Evolutionary conservation across 2,113 vertebrate species (phyloP).

Genomic region (Hemichromis elongatus): DNA sequence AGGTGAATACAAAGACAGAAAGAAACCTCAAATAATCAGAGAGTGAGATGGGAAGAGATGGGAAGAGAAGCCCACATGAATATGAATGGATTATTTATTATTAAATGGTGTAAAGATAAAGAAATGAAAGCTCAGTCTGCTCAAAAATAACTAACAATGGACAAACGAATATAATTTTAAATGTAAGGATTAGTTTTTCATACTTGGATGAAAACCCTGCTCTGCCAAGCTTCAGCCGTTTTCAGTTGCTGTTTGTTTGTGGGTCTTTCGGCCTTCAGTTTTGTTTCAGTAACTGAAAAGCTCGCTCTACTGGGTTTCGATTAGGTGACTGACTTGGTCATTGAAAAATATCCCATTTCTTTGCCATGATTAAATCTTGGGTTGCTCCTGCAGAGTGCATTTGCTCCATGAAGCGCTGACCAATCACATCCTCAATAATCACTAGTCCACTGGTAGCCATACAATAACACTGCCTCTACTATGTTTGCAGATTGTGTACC

Average conservation of each 20-base stretch:
- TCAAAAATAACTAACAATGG: not conserved
- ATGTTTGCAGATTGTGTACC: not conserved
- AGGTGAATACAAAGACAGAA: conserved; percentile 13
- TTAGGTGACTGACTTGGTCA: not conserved
- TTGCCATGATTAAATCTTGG: not conserved
- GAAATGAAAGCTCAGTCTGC: not conserved
- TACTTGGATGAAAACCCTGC: not conserved
- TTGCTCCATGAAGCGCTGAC: not conserved
- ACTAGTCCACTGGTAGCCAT: not conserved
- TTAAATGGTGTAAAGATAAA: not conserved
- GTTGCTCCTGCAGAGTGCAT: not conserved
- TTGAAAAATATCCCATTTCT: not conserved
- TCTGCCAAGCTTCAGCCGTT: not conserved
- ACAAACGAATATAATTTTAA: not conserved
- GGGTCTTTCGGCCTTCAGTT: not conserved
- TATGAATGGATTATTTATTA: not conserved
- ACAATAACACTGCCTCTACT: not conserved
- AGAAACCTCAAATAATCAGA: not conserved
- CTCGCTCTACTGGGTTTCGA: not conserved
- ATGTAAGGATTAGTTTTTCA: not conserved
- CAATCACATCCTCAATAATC: not conserved
- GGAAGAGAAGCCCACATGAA: not conserved
- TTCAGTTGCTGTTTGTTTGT: not conserved
- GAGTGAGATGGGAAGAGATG: not conserved
- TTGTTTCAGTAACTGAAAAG: not conserved